Evolutionary conservation across 2,113 vertebrate species (phyloP).

Genomic region (Siniperca knerii): DNA sequence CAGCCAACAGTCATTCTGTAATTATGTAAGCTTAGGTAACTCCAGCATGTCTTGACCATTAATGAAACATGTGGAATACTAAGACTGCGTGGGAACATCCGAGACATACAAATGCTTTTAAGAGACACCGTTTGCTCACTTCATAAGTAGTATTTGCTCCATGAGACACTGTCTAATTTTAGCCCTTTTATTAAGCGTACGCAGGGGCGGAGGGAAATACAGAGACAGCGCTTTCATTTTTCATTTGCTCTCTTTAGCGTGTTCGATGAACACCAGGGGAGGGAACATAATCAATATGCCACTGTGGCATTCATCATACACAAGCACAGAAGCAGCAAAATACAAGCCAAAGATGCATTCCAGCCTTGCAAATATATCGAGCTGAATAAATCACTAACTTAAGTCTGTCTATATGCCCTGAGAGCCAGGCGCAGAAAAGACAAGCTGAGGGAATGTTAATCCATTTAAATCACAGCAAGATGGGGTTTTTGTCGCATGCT

Average conservation of each 20-base stretch:
- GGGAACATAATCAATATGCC: constrained; percentile 80
- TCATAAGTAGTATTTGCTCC: constrained; percentile 46
- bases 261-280: constrained; percentile 76
- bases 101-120: constrained; percentile 72
- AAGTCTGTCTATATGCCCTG: constrained; percentile 58
- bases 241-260: constrained; percentile 80
- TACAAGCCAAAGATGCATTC: constrained; percentile 46
- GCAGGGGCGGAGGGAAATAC: constrained; percentile 46
- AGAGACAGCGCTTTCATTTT: constrained; percentile 78
- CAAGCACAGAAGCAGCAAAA: constrained; percentile 60
- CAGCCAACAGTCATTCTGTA: constrained; percentile 37
- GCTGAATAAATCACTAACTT: constrained; percentile 73
- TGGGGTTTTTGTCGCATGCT: constrained; percentile 62
- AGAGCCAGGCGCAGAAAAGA: constrained; percentile 46
- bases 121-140: constrained; percentile 45
- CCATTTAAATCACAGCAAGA: constrained; percentile 72
- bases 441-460: constrained; percentile 65
- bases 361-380: constrained; percentile 47
- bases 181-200: constrained; percentile 75
- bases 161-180: constrained; percentile 74
- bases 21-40: constrained; percentile 58
- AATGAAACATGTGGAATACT: constrained; percentile 58
- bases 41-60: constrained; percentile 54
- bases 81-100: constrained; percentile 48
- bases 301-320: constrained; percentile 81